Evolutionary conservation across 1,140 invertebrate genomes (phyloP).

Genomic region (Neodiprion virginianus): DNA sequence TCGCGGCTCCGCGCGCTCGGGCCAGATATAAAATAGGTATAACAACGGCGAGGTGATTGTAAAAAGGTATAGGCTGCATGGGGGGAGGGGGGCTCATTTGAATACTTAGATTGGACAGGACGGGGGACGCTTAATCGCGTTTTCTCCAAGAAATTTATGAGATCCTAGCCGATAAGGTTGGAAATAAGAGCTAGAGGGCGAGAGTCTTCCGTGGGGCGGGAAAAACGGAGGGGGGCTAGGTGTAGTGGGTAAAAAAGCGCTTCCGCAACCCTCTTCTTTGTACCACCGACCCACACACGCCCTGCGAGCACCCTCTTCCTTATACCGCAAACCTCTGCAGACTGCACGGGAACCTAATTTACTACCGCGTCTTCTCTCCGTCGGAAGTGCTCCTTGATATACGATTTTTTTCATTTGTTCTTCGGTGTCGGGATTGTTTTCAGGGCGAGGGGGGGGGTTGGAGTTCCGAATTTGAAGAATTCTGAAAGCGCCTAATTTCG

Average conservation of each 20-base stretch:
- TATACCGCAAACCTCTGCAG: too few relatives aligned
- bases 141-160: constrained; percentile 60
- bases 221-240: constrained; percentile 35
- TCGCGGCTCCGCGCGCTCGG: constrained; percentile 23
- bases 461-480: too few relatives aligned
- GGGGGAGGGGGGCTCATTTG: constrained; percentile 53
- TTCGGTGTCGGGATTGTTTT: too few relatives aligned
- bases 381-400: too few relatives aligned
- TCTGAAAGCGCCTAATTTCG: too few relatives aligned
- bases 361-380: too few relatives aligned
- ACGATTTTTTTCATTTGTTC: too few relatives aligned
- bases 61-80: constrained; percentile 41
- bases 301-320: too few relatives aligned
- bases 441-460: too few relatives aligned
- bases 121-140: constrained; percentile 58
- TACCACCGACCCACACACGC: too few relatives aligned
- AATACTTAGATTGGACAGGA: constrained; percentile 63
- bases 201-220: constrained; percentile 24
- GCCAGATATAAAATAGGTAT: neutral
- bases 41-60: constrained; percentile 33
- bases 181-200: constrained; percentile 43
- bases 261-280: too few relatives aligned
- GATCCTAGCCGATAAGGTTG: constrained; percentile 56
- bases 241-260: constrained; percentile 20
- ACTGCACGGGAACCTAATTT: too few relatives aligned